A percentile compares a stretch with the other conserved stretches of the same genome.
Conservation (phyloP, 2,797 vertebrate species). For the Clarias pachynema region DNA sequence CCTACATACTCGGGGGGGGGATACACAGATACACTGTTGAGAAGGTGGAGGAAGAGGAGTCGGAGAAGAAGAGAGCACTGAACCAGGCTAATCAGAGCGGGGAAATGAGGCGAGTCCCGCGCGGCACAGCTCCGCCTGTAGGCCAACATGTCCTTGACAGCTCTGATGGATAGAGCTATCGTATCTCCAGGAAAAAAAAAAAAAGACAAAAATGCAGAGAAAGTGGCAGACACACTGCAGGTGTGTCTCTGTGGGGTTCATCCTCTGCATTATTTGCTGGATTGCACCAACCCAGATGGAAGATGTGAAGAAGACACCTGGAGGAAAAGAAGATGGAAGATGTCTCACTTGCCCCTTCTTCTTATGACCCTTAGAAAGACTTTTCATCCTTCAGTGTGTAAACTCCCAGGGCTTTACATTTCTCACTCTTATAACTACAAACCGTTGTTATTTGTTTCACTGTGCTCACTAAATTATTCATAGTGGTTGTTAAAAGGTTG, state of each 20-base stretch:
- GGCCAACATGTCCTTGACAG: slow-evolving; percentile 70
- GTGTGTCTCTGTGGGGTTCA: slow-evolving; percentile 44
- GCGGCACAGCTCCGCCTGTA: slow-evolving; percentile 67
- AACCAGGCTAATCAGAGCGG: slow-evolving; percentile 74
- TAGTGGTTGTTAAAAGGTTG: background rate
- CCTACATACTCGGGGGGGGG: no score
- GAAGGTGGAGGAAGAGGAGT: slow-evolving; percentile 20
- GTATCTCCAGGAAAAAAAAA: slow-evolving; percentile 42
- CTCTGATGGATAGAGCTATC: slow-evolving; percentile 75
- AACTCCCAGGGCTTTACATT: background rate
- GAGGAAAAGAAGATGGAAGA: slow-evolving; percentile 53
- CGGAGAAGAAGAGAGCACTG: slow-evolving; percentile 47
- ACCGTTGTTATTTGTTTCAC: background rate
- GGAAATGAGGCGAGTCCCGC: slow-evolving; percentile 79
- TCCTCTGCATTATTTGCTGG: slow-evolving; percentile 20
- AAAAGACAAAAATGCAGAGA: slow-evolving; percentile 49
- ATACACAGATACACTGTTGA: slow-evolving; percentile 34
- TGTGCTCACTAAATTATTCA: background rate
- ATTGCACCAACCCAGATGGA: slow-evolving; percentile 29
- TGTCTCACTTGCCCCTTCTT: background rate
- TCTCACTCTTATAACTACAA: background rate
- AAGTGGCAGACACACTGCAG: slow-evolving; percentile 41
- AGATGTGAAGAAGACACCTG: slow-evolving; percentile 52
- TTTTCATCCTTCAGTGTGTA: background rate
- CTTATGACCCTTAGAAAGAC: background rate